Evolutionary conservation across 2,797 vertebrate species (phyloP), one percentile per base, ranked within the genome.

Genomic region (Nyctalus aviator): DNA sequence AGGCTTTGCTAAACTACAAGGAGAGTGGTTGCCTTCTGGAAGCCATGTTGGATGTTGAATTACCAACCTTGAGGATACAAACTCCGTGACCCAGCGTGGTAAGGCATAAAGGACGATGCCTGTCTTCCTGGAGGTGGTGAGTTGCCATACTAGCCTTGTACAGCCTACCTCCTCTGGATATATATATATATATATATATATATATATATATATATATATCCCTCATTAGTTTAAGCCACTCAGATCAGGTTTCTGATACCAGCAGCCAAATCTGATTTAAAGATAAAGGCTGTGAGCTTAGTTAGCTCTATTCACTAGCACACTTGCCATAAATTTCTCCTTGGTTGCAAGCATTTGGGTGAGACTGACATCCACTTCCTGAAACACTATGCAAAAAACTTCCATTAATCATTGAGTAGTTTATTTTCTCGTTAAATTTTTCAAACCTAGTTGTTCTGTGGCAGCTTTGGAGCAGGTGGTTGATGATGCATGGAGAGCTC

Each of bases 391-490:
- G 18, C 81, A 73, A 41, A 41, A 41, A 41, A 79, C 20, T 50
- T 78, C 21, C 44, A 35, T 83, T 92, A 48, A 59, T 90, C 75
- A 88, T 11, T 7, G 2, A 62, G 32, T 85, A 30, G 41, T 90
- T 96, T 90, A n/a, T 88, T 59, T 94, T 78, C n/a, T 87, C 21
- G 50, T 76, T 68, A 62, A 32, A 41, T 46, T 92, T 92, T 86
- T 72, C 41, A 27, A 46, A 25, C 79, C 21, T 48, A 41, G 5
- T 59, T 79, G n/a, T 91, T 88, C 25, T 75, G 75, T 81, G 13
- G 30, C 64, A 84, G n/a, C 20, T 86, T 66, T 87, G 23, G 46
- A 84, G 59, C 92, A 83, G 82, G 64, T 69, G 76, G 32, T 62
- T 71, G 78, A 59, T 95, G 37, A 79, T 27, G 27, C 21, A 7